Evolutionary conservation across 2,888 invertebrate species (phyloP), one percentile per base, ranked within the genome.

Genomic region (Parasteatoda lunata): DNA sequence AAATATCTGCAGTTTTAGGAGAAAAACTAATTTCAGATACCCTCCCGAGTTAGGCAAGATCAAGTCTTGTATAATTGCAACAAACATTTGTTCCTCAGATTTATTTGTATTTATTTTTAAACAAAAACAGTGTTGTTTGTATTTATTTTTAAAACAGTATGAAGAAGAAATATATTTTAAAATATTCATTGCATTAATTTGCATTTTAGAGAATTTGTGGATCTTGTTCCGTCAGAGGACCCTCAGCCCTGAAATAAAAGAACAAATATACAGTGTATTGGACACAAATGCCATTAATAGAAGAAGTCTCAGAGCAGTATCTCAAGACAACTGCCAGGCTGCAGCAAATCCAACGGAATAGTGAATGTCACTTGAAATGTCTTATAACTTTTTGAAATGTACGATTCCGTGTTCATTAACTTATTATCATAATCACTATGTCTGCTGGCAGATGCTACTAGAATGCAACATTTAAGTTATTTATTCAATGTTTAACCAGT

Each of bases 201-300:
- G 9, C 45, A 49, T 78, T 83, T 8, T 76, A 88, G 88, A 88
- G 71, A 88, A 88, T 47, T 48, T 88, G n/a, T 88, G 88, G 88
- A 88, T 88, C 30, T 65, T 88, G 5, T 88, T 83, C 0, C 68
- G 88, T 7, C 69, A 79, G 30, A 52, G 88, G 30, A 68, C 51
- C 3, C 68, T 88, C 5, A 70, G 70, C 9, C 78, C 80, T n/a
- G 66, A 78, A 11, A 30, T 71, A 5, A 88, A 69, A 15, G 81
- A 88, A n/a, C 65, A 82, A 49, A 73, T 79, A 13, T 88, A 88
- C 66, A 64, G 68, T 51, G 82, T 83, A 30, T 47, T 88, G 68
- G 88, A 88, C 54, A 75, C 68, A 4, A 73, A 88, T 59, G 75
- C 83, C 8, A 88, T 88, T 9, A 83, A 52, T 4, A 88, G 88